These are phyloP conservation scores for Danio aesculapii DNA, from an alignment of 2,797 vertebrate genomes.

Conservation along the genomic window DNA sequence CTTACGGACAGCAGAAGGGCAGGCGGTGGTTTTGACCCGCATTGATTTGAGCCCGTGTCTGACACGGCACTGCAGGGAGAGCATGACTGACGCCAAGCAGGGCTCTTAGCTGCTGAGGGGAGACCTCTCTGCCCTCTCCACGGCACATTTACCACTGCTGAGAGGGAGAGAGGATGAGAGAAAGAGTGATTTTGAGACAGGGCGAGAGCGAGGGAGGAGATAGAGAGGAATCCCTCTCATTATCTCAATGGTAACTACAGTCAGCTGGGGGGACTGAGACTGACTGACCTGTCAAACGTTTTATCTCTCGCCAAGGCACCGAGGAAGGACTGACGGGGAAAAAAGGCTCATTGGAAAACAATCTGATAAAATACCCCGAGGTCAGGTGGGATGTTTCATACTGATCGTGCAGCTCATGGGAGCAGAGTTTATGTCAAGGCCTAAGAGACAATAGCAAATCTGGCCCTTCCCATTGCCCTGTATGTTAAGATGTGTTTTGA, in stretches of 20 bases:
- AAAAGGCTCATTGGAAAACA: constrained; percentile 17
- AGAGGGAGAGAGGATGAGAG: constrained; percentile 16
- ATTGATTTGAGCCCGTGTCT: constrained; percentile 70
- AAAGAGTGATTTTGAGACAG: constrained; percentile 5
- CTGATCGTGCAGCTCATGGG: constrained; percentile 3
- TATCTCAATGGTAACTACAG: constrained; percentile 68
- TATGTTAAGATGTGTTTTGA: no score
- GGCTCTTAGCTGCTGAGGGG: constrained; percentile 36
- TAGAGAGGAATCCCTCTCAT: constrained; percentile 70
- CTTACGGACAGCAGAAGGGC: constrained; percentile 32
- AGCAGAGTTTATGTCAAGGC: background rate
- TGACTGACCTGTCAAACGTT: constrained; percentile 42
- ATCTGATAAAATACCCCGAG: constrained; percentile 1
- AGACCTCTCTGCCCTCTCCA: constrained; percentile 51
- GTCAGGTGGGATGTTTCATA: constrained; percentile 6
- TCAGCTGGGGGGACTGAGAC: constrained; percentile 40
- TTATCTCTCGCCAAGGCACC: constrained; percentile 25
- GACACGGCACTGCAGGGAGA: constrained; percentile 66
- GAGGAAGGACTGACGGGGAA: background rate
- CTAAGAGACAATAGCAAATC: background rate
- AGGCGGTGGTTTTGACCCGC: constrained; percentile 58
- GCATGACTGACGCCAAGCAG: constrained; percentile 70
- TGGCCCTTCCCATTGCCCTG: background rate
- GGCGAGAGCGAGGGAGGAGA: constrained; percentile 49
- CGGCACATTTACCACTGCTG: constrained; percentile 44